Evolutionary conservation across 2,113 vertebrate genomes (phyloP), one percentile per base, ranked within the genome.

Genomic region (Crypturellus undulatus): DNA sequence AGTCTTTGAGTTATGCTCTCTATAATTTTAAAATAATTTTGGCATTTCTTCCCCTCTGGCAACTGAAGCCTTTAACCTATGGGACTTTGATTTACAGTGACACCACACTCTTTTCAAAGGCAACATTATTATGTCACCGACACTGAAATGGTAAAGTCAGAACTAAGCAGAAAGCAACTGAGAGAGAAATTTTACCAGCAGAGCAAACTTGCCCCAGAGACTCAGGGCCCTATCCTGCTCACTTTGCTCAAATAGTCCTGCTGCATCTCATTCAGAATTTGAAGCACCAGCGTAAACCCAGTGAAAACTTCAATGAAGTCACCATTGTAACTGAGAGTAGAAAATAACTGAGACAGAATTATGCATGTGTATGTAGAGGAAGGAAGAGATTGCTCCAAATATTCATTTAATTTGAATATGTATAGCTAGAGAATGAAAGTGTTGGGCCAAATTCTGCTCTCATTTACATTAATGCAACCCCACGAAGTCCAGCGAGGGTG

Each of bases 351-450:
- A 81, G 88, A 59, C 30, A 80, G 77, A 94, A 93, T 93, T 96
- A 95, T 81, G 86, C 73, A 81, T 92, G 77, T 63, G 7, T 94
- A 40, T 87, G 42, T 90, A 70, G 78, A 78, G 40, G 49, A 64
- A 89, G 58, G 79, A 89, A 81, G 88, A 92, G 49, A 82, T 51
- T 94, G 83, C 87, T 70, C 86, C 75, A 92, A 96, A 95, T 92
- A 93, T 91, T 89, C 77, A 92, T 94, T 96, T 92, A 72, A 97
- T 96, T 76, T 97, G 80, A 96, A 95, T 95, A 88, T 94, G 73
- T 93, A 93, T 96, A 90, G 69, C 71, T 85, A 79, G 56, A 51
- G 87, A 92, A 90, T 94, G 92, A 89, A 96, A 92, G 45, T 71
- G 70, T 76, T 93, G 93, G 95, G 94, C 90, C 90, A 92, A 79